Conservation (phyloP, 2,113 vertebrate species). For the Burhinus oedicnemus region DNA sequence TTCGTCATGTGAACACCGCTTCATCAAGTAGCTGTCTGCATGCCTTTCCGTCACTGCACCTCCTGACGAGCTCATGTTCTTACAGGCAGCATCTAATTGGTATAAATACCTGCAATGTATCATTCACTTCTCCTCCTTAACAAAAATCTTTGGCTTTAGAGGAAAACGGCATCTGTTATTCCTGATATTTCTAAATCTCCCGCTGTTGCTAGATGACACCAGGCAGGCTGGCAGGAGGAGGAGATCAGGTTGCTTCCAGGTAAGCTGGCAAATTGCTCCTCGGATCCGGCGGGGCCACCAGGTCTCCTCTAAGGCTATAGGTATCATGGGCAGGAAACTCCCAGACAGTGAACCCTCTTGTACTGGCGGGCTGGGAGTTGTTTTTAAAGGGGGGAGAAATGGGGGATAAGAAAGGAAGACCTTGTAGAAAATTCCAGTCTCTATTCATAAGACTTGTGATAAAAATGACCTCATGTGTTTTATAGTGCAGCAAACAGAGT, state of each 20-base stretch:
- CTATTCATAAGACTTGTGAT: conserved; percentile 43
- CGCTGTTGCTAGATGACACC: neutral
- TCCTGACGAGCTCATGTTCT: conserved; percentile 11
- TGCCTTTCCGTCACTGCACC: neutral
- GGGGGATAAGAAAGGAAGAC: conserved; percentile 57
- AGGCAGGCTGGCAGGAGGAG: neutral
- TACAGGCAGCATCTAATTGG: conserved; percentile 10
- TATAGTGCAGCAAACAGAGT: conserved; percentile 6
- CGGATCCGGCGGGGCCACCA: neutral
- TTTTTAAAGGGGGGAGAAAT: neutral
- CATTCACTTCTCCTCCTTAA: conserved; percentile 25
- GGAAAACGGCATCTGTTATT: conserved; percentile 19
- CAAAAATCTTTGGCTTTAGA: conserved; percentile 1
- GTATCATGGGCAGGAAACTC: conserved; percentile 25
- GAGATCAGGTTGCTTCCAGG: conserved; percentile 31
- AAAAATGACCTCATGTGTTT: conserved; percentile 60
- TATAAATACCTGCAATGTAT: conserved; percentile 11
- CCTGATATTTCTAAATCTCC: neutral
- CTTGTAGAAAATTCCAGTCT: conserved; percentile 54
- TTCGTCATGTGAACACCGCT: neutral
- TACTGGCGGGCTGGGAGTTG: neutral
- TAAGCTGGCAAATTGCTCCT: conserved; percentile 3
- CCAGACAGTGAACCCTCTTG: conserved; percentile 47
- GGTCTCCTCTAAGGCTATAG: conserved; percentile 1
- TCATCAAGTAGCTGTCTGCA: neutral